These are phyloP conservation scores for Turritopsis rubra DNA, from an alignment of 30 jellyfish, hydroid and myxozoan genomes.

Conservation along the genomic window DNA sequence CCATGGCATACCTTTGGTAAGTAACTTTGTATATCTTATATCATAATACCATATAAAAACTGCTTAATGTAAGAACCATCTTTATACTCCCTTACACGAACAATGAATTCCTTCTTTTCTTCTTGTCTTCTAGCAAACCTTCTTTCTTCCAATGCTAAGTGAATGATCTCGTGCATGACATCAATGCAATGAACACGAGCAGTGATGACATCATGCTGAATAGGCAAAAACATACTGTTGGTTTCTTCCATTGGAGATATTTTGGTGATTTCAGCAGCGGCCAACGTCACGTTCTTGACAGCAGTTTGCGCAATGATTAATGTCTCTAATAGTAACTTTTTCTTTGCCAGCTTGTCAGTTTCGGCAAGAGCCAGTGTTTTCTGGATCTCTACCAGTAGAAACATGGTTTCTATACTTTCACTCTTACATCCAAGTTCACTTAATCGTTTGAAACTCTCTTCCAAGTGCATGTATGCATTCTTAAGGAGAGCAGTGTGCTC, in stretches of 20 bases:
- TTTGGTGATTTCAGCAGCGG: constrained; percentile 4
- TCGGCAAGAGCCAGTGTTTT: constrained; percentile 2
- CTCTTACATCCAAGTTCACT: constrained; percentile 28
- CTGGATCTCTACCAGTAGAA: constrained; percentile 2
- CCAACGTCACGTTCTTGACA: constrained; percentile 2
- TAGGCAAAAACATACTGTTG: constrained; percentile 8
- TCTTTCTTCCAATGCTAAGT: neutral
- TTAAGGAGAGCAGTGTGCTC: neutral
- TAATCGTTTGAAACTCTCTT: constrained; percentile 21
- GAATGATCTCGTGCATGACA: neutral
- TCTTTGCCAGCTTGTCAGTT: neutral
- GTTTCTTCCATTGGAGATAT: constrained; percentile 2
- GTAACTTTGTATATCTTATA: too few relatives aligned
- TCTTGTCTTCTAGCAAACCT: neutral
- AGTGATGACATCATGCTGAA: constrained; percentile 23
- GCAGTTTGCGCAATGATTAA: constrained; percentile 4
- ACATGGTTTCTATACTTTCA: constrained; percentile 24
- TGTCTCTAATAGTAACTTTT: constrained; percentile 2
- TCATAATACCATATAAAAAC: too few relatives aligned
- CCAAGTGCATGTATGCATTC: constrained; percentile 21
- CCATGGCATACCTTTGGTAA: too few relatives aligned
- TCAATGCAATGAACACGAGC: constrained; percentile 17
- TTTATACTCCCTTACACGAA: too few relatives aligned
- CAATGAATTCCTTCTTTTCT: constrained; percentile 15
- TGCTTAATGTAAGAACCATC: too few relatives aligned